Percentiles rank a stretch among this genome's conserved stretches.
Evolutionary conservation across 92 coral and sea anemone species (phyloP).

Genomic region (Desmophyllum pertusum): DNA sequence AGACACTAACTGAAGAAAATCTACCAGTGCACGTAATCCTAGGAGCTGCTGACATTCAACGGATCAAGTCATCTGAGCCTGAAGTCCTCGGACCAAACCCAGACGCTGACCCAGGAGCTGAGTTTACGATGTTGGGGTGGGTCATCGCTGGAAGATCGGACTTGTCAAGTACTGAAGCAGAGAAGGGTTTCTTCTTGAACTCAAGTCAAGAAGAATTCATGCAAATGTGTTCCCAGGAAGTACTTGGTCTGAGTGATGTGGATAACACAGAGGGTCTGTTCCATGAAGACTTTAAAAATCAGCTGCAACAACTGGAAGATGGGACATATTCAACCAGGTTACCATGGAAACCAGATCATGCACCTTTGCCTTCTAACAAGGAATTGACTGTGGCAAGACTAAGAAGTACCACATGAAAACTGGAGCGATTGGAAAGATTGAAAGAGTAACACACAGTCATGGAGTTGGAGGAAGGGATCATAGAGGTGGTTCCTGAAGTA

Average conservation of each 20-base stretch:
- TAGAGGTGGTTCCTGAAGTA: slow-evolving; percentile 53
- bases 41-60: slow-evolving; percentile 40
- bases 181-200: slow-evolving; percentile 64
- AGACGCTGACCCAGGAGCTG: slow-evolving; percentile 67
- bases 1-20: slow-evolving; percentile 33
- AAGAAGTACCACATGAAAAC: slow-evolving; percentile 53
- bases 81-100: slow-evolving; percentile 60
- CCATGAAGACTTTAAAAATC: slow-evolving; percentile 51
- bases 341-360: slow-evolving; percentile 65
- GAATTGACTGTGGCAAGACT: slow-evolving; percentile 61
- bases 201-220: slow-evolving; percentile 59
- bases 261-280: slow-evolving; percentile 16
- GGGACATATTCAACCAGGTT: slow-evolving; percentile 63
- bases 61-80: slow-evolving; percentile 42
- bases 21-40: slow-evolving; percentile 37
- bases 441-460: slow-evolving; percentile 60
- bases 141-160: slow-evolving; percentile 44
- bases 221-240: slow-evolving; percentile 73
- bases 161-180: slow-evolving; percentile 25
- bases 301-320: slow-evolving; percentile 51
- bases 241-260: slow-evolving; percentile 62
- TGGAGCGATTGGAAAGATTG: slow-evolving; percentile 35
- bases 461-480: slow-evolving; percentile 52
- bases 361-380: slow-evolving; percentile 48
- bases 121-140: slow-evolving; percentile 77